These are phyloP conservation scores for Dasypolia templi DNA, from an alignment of 2,888 invertebrate genomes.

Conservation along the genomic window DNA sequence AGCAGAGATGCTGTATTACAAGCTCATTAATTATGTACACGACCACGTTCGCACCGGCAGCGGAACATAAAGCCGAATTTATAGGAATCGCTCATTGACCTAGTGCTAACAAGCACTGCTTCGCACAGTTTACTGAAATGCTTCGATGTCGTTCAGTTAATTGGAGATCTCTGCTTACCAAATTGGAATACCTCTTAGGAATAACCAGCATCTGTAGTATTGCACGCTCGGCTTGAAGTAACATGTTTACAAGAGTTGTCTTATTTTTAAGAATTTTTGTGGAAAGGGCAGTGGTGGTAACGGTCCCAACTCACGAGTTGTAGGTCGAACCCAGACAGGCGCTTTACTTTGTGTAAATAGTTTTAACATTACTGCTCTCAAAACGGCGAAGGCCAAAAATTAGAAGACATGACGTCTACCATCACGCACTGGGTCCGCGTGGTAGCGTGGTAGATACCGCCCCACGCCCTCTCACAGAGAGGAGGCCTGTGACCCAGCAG, in stretches of 20 bases:
- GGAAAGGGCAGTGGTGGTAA: background rate
- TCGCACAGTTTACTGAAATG: conserved; percentile 15
- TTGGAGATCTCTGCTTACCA: background rate
- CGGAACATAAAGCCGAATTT: conserved; percentile 58
- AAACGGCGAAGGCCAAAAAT: background rate
- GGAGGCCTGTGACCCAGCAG: background rate
- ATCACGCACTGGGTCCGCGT: background rate
- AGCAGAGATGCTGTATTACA: conserved; percentile 48
- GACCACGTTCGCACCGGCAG: conserved; percentile 51
- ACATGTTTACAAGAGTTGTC: background rate
- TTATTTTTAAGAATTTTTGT: background rate
- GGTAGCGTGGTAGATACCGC: background rate
- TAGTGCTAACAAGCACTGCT: conserved; percentile 36
- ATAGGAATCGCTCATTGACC: conserved; percentile 59
- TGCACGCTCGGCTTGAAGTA: background rate
- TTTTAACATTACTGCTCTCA: background rate
- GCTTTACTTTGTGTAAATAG: background rate
- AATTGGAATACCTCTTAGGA: background rate
- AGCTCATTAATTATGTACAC: conserved; percentile 59
- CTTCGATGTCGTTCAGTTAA: conserved; percentile 10
- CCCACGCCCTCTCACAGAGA: background rate
- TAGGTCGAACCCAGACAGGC: background rate
- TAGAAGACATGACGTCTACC: background rate
- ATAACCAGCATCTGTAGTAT: background rate
- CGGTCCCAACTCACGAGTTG: background rate